These are phyloP conservation scores for Abrostola tripartita DNA, from an alignment of 2,888 invertebrate species.

Conservation along the genomic window DNA sequence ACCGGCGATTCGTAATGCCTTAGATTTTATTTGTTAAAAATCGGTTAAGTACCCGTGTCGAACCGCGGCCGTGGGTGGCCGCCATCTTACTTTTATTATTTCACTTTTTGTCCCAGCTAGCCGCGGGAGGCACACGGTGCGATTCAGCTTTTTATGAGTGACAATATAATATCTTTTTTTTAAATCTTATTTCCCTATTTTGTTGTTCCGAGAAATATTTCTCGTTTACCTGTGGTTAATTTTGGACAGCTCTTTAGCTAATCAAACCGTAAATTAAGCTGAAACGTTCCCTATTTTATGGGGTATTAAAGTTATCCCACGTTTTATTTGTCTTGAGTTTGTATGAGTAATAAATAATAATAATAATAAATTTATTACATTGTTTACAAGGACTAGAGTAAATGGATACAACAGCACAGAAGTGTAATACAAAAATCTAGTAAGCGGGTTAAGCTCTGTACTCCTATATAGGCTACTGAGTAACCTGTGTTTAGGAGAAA, in stretches of 20 bases:
- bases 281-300: slow-evolving; percentile 82
- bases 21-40: slow-evolving; percentile 89
- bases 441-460: too few relatives aligned
- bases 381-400: too few relatives aligned
- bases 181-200: slow-evolving; percentile 71
- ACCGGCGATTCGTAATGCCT: slow-evolving; percentile 86
- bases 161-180: slow-evolving; percentile 79
- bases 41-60: slow-evolving; percentile 89
- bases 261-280: slow-evolving; percentile 85
- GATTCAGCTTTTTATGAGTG: slow-evolving; percentile 86
- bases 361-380: too few relatives aligned
- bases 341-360: too few relatives aligned
- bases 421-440: too few relatives aligned
- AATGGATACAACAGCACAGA: too few relatives aligned
- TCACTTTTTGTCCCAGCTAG: slow-evolving; percentile 84
- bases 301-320: slow-evolving; percentile 76
- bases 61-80: slow-evolving; percentile 86
- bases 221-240: slow-evolving; percentile 82
- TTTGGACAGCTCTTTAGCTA: slow-evolving; percentile 80
- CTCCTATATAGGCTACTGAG: too few relatives aligned
- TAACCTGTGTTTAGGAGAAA: too few relatives aligned
- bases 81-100: slow-evolving; percentile 83
- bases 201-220: slow-evolving; percentile 79
- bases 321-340: slow-evolving; percentile 70
- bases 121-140: slow-evolving; percentile 84